Conservation (phyloP, 1,140 invertebrate species). For the Bacillus rossius region DNA sequence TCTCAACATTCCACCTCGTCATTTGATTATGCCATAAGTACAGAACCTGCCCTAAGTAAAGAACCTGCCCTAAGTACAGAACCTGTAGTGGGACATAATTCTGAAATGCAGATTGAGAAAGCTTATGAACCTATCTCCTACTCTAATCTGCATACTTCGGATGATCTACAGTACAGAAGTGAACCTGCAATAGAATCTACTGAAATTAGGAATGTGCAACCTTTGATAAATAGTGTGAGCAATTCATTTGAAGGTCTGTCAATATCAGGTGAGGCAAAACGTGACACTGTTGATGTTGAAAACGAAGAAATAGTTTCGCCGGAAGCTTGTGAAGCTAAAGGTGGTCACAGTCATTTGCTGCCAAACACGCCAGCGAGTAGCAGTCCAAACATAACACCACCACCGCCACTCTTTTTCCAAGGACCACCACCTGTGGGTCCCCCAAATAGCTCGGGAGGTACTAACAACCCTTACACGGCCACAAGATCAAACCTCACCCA, state of each 20-base stretch:
- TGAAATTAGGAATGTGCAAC: too few relatives aligned
- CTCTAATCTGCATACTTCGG: too few relatives aligned
- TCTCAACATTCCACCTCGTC: neutral
- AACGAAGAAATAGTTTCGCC: constrained; percentile 26
- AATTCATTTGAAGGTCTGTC: too few relatives aligned
- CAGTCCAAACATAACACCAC: neutral
- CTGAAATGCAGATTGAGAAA: too few relatives aligned
- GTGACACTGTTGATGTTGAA: constrained; percentile 20
- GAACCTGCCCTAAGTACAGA: neutral
- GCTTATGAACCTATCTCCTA: neutral
- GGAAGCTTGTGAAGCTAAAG: constrained; percentile 19
- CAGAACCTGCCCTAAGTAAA: neutral
- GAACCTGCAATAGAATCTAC: too few relatives aligned
- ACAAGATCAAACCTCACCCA: neutral
- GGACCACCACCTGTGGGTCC: neutral
- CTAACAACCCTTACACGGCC: constrained; percentile 17
- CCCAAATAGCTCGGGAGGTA: neutral
- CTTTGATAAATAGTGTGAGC: too few relatives aligned
- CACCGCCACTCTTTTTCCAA: neutral
- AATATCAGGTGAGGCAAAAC: too few relatives aligned
- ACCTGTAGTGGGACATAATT: too few relatives aligned
- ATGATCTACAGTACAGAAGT: too few relatives aligned
- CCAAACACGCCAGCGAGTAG: constrained; percentile 5
- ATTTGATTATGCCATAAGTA: neutral
- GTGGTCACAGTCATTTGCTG: constrained; percentile 12